A percentile compares a stretch with the other conserved stretches of the same genome.
Evolutionary conservation across 2,797 vertebrate genomes (phyloP).

Genomic region (Pangasius sanitwongsei): DNA sequence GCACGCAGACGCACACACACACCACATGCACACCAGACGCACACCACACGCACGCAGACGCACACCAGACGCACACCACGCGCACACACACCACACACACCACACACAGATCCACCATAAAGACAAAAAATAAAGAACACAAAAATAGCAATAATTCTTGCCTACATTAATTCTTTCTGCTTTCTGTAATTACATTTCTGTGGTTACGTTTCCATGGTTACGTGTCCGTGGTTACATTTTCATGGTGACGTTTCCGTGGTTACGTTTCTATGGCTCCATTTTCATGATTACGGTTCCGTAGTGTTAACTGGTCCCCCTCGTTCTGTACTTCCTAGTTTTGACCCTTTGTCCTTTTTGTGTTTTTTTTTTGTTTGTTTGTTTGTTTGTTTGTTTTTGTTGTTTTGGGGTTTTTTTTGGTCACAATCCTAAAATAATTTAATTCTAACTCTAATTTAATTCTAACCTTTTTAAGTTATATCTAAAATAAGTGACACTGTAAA

Average conservation of each 20-base stretch:
- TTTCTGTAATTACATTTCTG: background rate
- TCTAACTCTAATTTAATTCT: background rate
- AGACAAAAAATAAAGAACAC: background rate
- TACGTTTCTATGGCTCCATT: background rate
- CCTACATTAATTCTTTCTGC: background rate
- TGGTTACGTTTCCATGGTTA: too few relatives aligned
- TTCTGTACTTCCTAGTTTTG: background rate
- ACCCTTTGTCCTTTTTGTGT: too few relatives aligned
- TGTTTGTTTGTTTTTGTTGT: too few relatives aligned
- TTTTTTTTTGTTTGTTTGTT: too few relatives aligned
- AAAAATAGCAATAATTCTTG: background rate
- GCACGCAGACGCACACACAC: background rate
- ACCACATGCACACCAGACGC: too few relatives aligned
- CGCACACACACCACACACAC: background rate
- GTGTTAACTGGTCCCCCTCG: background rate
- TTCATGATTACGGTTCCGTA: background rate
- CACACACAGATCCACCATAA: background rate
- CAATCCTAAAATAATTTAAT: too few relatives aligned
- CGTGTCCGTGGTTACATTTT: too few relatives aligned
- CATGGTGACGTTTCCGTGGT: too few relatives aligned
- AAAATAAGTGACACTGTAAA: background rate
- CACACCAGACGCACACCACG: too few relatives aligned
- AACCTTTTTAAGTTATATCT: background rate
- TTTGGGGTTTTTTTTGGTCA: too few relatives aligned
- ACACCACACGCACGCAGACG: too few relatives aligned